Percentiles rank a stretch among this genome's conserved stretches.
Conservation (phyloP, 2,888 invertebrate genomes). For the Loripinus fragilis region DNA sequence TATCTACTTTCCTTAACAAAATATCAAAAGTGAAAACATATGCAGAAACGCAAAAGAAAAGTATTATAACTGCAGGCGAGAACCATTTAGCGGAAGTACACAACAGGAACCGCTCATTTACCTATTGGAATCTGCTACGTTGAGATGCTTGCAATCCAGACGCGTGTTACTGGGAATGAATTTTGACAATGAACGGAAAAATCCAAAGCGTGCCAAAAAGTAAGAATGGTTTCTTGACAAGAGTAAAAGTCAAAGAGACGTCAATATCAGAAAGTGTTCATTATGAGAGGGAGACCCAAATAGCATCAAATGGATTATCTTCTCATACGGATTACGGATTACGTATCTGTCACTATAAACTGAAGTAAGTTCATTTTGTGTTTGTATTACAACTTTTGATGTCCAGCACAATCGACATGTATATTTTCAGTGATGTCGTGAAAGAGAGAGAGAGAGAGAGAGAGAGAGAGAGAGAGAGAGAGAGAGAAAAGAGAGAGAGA, state of each 20-base stretch:
- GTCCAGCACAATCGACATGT: too few relatives aligned
- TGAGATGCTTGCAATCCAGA: conserved; percentile 10
- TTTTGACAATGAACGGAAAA: conserved; percentile 18
- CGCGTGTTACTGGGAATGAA: conserved; percentile 8
- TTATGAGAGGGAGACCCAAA: conserved; percentile 4
- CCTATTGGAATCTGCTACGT: conserved; percentile 2
- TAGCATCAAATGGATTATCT: conserved; percentile 9
- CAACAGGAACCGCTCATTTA: conserved; percentile 13
- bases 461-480: too few relatives aligned
- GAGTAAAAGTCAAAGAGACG: conserved; percentile 4
- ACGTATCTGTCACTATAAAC: conserved; percentile 60
- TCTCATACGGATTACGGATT: conserved; percentile 45
- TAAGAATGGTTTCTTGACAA: conserved; percentile 5
- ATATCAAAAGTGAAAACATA: neutral
- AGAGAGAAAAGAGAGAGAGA: too few relatives aligned
- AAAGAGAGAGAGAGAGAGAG: too few relatives aligned
- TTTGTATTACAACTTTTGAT: too few relatives aligned
- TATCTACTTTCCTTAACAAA: too few relatives aligned
- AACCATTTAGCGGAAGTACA: neutral
- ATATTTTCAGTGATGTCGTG: too few relatives aligned
- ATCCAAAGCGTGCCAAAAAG: conserved; percentile 3
- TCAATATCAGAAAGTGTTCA: conserved; percentile 5
- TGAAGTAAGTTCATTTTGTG: conserved; percentile 50
- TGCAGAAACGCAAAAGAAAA: neutral
- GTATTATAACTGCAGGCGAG: neutral